These are phyloP conservation scores for Mayetiola destructor DNA, from an alignment of 2,888 invertebrate genomes.

Conservation along the genomic window DNA sequence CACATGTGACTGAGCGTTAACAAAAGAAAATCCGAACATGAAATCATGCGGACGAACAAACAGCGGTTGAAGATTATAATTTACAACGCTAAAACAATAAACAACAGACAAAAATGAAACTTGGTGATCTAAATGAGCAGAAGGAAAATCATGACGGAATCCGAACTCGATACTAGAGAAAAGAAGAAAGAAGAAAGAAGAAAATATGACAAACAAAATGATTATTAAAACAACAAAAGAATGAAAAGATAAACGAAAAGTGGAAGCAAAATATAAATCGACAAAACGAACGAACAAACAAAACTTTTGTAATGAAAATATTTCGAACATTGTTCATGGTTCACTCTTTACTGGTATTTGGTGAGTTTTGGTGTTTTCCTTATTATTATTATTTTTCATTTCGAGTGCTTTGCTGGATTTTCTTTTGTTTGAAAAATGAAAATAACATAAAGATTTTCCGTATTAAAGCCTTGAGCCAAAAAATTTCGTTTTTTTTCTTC, in stretches of 20 bases:
- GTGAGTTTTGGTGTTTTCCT: not conserved
- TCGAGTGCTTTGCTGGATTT: not conserved
- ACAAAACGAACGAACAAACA: too few relatives aligned
- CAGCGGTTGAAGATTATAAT: too few relatives aligned
- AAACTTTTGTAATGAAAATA: slow-evolving; percentile 12
- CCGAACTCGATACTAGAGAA: too few relatives aligned
- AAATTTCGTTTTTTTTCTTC: not conserved
- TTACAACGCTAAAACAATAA: too few relatives aligned
- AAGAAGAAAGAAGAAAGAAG: not conserved
- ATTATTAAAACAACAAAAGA: slow-evolving; percentile 1
- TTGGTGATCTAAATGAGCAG: too few relatives aligned
- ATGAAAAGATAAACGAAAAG: slow-evolving; percentile 9
- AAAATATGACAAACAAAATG: slow-evolving; percentile 6
- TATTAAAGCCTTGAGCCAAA: not conserved
- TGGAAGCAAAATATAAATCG: slow-evolving; percentile 3
- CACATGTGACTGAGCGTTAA: too few relatives aligned
- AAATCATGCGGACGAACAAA: too few relatives aligned
- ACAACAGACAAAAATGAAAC: too few relatives aligned
- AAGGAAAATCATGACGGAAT: too few relatives aligned
- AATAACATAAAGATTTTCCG: slow-evolving; percentile 6
- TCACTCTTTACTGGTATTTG: not conserved
- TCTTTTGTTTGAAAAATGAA: not conserved
- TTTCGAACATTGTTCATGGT: not conserved
- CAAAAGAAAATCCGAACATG: too few relatives aligned
- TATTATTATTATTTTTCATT: too few relatives aligned